Percentiles rank a stretch among this genome's conserved stretches.
These are phyloP conservation scores for Zoanthus gigantus DNA, from an alignment of 92 coral and sea anemone species.

Conservation along the genomic window DNA sequence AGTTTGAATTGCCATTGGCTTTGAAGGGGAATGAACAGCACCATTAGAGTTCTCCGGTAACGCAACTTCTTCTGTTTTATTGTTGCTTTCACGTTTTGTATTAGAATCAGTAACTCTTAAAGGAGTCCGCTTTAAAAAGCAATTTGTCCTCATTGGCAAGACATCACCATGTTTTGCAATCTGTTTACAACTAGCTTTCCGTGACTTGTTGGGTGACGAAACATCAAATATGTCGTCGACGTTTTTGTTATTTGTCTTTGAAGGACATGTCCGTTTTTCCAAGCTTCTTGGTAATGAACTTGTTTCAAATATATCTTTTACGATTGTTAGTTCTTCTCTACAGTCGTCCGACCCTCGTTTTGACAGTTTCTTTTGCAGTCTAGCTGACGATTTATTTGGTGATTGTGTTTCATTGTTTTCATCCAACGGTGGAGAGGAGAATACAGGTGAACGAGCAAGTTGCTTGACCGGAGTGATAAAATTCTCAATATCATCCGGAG, in stretches of 20 bases:
- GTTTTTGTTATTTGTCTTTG: neutral
- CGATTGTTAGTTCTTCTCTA: neutral
- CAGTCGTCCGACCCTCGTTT: neutral
- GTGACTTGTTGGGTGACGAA: neutral
- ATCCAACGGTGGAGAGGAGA: neutral
- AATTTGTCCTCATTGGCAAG: neutral
- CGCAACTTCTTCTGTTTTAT: neutral
- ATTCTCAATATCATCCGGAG: constrained; percentile 15
- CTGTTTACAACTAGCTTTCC: neutral
- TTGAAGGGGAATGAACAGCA: neutral
- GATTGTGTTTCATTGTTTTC: neutral
- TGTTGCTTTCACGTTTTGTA: neutral
- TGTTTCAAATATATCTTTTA: neutral
- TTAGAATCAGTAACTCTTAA: neutral
- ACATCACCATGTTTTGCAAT: neutral
- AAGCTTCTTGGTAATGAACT: neutral
- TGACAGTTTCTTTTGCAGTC: neutral
- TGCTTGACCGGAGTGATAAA: constrained; percentile 40
- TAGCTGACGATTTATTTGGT: neutral
- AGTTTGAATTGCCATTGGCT: neutral
- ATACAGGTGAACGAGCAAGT: constrained; percentile 11
- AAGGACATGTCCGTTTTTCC: neutral
- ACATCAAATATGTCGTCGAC: neutral
- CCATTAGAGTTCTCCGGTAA: neutral
- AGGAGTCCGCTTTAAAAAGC: neutral